Conservation (phyloP, 1,140 invertebrate species). For the Hycleus phaleratus region DNA sequence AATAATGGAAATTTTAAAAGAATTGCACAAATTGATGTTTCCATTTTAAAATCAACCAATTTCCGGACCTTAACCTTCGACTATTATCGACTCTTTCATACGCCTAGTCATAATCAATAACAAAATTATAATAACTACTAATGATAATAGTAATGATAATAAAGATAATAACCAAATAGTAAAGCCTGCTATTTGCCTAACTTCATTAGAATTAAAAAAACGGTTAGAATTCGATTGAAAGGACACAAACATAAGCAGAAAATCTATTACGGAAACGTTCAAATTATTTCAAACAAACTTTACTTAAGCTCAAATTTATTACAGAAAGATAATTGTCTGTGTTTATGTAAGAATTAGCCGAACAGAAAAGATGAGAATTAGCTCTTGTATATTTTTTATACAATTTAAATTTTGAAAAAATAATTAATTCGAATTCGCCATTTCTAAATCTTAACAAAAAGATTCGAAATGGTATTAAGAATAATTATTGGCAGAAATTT, state of each 20-base stretch:
- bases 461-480: no score
- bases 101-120: constrained; percentile 9
- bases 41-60: not conserved
- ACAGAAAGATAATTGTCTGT: not conserved
- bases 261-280: not conserved
- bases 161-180: no score
- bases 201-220: constrained; percentile 4
- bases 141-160: no score
- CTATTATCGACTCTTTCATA: constrained; percentile 11
- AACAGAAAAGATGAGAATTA: not conserved
- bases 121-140: no score
- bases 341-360: constrained; percentile 9
- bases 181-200: constrained; percentile 1
- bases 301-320: not conserved
- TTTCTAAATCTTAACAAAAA: not conserved
- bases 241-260: no score
- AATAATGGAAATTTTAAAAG: no score
- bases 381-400: constrained; percentile 14
- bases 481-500: no score
- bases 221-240: constrained; percentile 7
- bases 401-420: constrained; percentile 1
- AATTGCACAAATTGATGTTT: not conserved
- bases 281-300: constrained; percentile 3
- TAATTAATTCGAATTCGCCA: constrained; percentile 2
- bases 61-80: constrained; percentile 11